These are phyloP conservation scores for Syrista parreyssii DNA, from an alignment of 2,888 invertebrate species.

Conservation along the genomic window DNA sequence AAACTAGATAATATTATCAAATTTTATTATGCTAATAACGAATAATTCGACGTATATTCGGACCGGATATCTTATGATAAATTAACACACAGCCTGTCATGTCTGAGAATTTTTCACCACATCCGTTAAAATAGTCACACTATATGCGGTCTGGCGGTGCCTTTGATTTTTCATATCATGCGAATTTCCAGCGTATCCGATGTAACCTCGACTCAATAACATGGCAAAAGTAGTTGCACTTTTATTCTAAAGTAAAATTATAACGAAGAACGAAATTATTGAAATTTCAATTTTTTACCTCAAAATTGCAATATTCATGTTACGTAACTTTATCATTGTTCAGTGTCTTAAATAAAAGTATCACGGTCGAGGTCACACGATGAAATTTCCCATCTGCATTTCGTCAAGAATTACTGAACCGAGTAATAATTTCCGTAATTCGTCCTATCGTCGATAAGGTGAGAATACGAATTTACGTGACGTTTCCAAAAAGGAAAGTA, in stretches of 20 bases:
- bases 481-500: neutral
- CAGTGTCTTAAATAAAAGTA: neutral
- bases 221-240: neutral
- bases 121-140: neutral
- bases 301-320: no score
- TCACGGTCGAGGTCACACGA: neutral
- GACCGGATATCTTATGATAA: neutral
- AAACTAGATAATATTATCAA: neutral
- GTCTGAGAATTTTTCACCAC: neutral
- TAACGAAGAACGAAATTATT: neutral
- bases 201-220: neutral
- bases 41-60: neutral
- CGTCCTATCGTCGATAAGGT: neutral
- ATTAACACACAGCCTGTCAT: neutral
- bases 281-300: no score
- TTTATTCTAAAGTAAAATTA: neutral
- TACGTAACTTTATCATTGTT: no score
- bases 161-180: neutral
- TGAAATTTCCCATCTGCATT: neutral
- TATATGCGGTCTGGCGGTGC: neutral
- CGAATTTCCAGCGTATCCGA: neutral
- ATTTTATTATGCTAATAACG: neutral
- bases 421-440: neutral
- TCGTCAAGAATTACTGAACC: neutral
- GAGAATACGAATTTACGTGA: neutral